These are phyloP conservation scores for Ailuropoda melanoleuca DNA, from an alignment of 2,113 vertebrate species.

Conservation along the genomic window DNA sequence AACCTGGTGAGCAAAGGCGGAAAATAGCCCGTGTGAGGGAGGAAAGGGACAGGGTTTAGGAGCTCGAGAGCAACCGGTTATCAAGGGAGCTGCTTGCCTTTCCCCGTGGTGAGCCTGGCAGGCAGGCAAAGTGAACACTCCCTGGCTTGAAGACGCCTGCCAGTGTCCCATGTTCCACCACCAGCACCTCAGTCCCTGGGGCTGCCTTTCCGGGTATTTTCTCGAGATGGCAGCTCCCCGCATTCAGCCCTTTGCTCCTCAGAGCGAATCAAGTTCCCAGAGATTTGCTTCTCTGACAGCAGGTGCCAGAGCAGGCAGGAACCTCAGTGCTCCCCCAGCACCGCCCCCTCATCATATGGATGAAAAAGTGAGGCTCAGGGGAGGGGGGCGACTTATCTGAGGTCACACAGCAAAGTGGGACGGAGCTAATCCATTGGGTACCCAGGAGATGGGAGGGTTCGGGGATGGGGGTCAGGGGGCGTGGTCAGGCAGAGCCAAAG, in stretches of 20 bases:
- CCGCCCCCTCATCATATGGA: conserved; percentile 56
- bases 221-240: not conserved
- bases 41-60: not conserved
- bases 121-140: not conserved
- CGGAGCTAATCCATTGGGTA: not conserved
- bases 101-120: not conserved
- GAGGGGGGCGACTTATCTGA: not conserved
- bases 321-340: conserved; percentile 31
- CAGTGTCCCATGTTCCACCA: not conserved
- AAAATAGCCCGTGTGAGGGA: not conserved
- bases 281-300: not conserved
- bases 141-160: not conserved
- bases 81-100: not conserved
- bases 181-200: not conserved
- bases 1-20: not conserved
- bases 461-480: not conserved
- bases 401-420: conserved; percentile 30
- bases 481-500: not conserved
- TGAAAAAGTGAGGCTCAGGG: conserved; percentile 27
- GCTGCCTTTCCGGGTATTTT: not conserved
- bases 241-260: not conserved
- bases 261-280: not conserved
- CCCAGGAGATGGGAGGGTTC: rapidly evolving
- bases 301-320: conserved; percentile 27
- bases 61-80: not conserved